phyloP scores from a whole-genome alignment of 2,888 invertebrate species.

The Limnephilus lunatus region DNA sequence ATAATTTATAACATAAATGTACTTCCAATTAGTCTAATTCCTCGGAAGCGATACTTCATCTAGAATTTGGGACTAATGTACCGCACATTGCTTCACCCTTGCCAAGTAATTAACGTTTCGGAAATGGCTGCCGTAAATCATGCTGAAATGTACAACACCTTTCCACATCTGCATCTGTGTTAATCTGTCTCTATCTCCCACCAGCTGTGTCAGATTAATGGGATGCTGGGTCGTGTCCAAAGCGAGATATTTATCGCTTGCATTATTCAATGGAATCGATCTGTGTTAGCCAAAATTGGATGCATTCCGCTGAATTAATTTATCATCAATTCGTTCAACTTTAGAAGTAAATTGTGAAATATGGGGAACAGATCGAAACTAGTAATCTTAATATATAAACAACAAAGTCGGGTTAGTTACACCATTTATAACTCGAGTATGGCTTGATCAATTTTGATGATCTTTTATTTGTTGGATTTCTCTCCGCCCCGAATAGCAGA shows the following conservation, averaged over 20 bases:
- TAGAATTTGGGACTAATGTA: not conserved
- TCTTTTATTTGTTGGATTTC: too few relatives aligned
- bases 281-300: not conserved
- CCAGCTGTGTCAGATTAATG: not conserved
- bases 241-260: not conserved
- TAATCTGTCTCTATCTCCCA: not conserved
- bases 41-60: not conserved
- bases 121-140: constrained; percentile 7
- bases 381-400: too few relatives aligned
- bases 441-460: too few relatives aligned
- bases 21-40: not conserved
- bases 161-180: not conserved
- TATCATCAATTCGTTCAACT: not conserved
- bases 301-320: not conserved
- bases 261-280: not conserved
- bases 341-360: not conserved
- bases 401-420: too few relatives aligned
- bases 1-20: not conserved
- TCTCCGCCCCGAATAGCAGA: too few relatives aligned
- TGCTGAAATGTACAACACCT: constrained; percentile 9
- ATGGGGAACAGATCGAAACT: not conserved
- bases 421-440: too few relatives aligned
- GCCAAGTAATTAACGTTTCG: constrained; percentile 5
- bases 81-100: not conserved
- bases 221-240: constrained; percentile 2